Base-by-base conservation (phyloP, 2,888 invertebrate genomes). In the Tachina lurida region DNA sequence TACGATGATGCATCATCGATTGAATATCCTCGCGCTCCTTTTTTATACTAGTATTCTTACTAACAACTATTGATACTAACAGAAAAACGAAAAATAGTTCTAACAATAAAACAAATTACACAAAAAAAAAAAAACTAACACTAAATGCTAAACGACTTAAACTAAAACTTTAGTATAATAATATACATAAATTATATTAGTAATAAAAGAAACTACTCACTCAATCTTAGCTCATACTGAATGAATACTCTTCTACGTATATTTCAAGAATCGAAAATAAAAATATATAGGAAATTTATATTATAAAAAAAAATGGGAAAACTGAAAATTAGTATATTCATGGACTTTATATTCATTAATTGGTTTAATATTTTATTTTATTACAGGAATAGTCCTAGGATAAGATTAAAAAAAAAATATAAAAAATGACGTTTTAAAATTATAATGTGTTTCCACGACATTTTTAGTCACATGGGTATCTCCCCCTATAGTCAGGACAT, bases 11-110 rank as follows among this genome's bases (percentile, higher is more conserved):
- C 70, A 77, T 56, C 62, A 77, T 68, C 71, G 79, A 77, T 74
- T 81, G 22, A 68, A 62, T 67, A 83, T 86, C 83, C 83, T 86
- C 86, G 86, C 86, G 83, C 76, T 83, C 76, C 71, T 83, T 86
- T 31, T 84, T 86, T 86, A 86, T 86, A 86, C 86, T 80, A 65
- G 58, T 62, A 84, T 71, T 84, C 75, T 75, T 75, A 81, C 60
- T 62, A 67, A 84, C 77, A 73, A 82, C 54, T 74, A 82, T 63
- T 79, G 71, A 78, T 73, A 79, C 73, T 73, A 71, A 43, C 67
- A 73, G 31, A 31, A 31, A 60, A 45, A 65, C 10, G 15, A 63
- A 65, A 43, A 58, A 63, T 10, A 47, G 39, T 2, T 9, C 12
- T 71, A 49, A 60, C 49, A 73, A 52, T 17, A 68, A 58, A 52